Conservation (phyloP, 2,113 vertebrate genomes). For the Gasterosteus aculeatus region DNA sequence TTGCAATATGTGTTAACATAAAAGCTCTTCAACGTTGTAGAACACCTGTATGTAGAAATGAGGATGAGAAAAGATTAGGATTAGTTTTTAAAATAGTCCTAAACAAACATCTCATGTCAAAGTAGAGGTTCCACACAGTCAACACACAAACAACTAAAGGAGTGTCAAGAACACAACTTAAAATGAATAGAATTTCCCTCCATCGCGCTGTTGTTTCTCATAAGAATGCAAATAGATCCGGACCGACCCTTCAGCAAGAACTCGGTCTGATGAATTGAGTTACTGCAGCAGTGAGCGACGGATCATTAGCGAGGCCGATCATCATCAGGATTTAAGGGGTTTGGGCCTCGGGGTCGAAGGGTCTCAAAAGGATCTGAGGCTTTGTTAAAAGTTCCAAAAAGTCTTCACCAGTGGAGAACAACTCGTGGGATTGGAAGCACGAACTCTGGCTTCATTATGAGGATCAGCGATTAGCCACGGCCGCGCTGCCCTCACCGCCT, state of each 20-base stretch:
- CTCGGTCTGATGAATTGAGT: neutral
- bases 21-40: neutral
- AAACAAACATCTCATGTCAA: neutral
- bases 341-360: neutral
- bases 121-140: neutral
- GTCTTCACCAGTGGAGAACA: conserved; percentile 6
- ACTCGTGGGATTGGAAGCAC: conserved; percentile 8
- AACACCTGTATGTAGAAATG: neutral
- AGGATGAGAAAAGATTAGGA: neutral
- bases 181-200: neutral
- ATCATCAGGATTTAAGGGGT: neutral
- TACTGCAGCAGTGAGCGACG: neutral
- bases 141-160: neutral
- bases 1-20: no score
- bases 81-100: neutral
- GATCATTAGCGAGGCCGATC: neutral
- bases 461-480: conserved; percentile 32
- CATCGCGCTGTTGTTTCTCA: neutral
- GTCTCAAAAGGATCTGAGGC: neutral
- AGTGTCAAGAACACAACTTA: neutral
- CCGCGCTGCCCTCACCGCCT: conserved; percentile 8
- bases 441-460: conserved; percentile 23
- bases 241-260: neutral
- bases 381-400: conserved; percentile 19
- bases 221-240: neutral